A percentile compares a stretch with the other conserved stretches of the same genome.
Evolutionary conservation across 2,797 vertebrate genomes (phyloP).

Genomic region (Jordanella pulchra): DNA sequence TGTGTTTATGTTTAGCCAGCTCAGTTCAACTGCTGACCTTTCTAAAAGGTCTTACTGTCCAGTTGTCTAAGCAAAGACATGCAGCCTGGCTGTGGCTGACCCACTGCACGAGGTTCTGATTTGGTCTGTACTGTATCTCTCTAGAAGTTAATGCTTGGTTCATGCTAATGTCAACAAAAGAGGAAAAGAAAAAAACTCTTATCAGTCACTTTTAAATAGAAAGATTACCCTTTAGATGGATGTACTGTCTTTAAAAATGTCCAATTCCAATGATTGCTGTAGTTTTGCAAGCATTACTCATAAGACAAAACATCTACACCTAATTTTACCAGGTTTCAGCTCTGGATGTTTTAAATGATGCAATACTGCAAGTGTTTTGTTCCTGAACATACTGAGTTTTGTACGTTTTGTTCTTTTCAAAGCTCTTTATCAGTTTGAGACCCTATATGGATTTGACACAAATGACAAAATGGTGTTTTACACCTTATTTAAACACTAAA

Average conservation of each 20-base stretch:
- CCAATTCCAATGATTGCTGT: constrained; percentile 10
- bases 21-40: constrained; percentile 68
- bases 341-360: constrained; percentile 1
- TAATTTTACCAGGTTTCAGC: constrained; percentile 4
- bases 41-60: constrained; percentile 66
- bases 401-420: constrained; percentile 1
- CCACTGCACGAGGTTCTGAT: constrained; percentile 38
- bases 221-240: constrained; percentile 39
- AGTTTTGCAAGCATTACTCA: constrained; percentile 18
- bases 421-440: not conserved
- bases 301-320: constrained; percentile 14
- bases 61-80: constrained; percentile 57
- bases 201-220: constrained; percentile 34
- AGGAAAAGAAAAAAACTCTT: constrained; percentile 9
- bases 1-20: constrained; percentile 70
- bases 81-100: constrained; percentile 34
- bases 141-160: not conserved
- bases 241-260: constrained; percentile 41
- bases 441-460: not conserved
- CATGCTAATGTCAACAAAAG: not conserved
- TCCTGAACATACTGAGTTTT: not conserved
- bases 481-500: constrained; percentile 4
- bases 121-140: not conserved
- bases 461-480: not conserved
- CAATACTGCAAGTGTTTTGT: constrained; percentile 7